phyloP scores from a whole-genome alignment of 2,113 vertebrate genomes.

The Butorides virescens region DNA sequence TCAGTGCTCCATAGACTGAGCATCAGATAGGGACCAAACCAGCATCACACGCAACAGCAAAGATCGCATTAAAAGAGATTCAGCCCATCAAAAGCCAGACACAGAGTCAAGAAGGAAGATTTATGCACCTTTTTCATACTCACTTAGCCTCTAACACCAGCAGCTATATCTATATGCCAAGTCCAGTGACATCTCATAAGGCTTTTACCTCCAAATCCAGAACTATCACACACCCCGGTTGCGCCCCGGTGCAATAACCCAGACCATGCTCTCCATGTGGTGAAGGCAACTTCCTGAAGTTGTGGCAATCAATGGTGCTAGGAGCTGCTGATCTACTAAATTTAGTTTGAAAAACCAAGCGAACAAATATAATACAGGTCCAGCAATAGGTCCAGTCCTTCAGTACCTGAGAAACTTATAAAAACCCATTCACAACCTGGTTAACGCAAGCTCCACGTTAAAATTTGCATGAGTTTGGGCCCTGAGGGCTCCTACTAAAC shows the following conservation, averaged over 20 bases:
- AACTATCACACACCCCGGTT: neutral
- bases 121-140: neutral
- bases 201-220: neutral
- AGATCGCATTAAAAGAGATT: accelerated
- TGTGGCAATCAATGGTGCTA: accelerated
- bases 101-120: neutral
- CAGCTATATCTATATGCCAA: neutral
- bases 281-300: neutral
- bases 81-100: neutral
- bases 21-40: neutral
- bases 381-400: neutral
- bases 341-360: neutral
- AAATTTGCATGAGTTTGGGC: neutral
- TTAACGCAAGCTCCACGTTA: accelerated
- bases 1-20: neutral
- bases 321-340: neutral
- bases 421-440: too few relatives aligned
- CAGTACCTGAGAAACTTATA: too few relatives aligned
- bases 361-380: neutral
- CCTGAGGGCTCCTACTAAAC: neutral
- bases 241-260: neutral
- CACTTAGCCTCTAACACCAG: neutral
- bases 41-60: neutral
- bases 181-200: neutral
- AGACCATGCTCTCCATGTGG: accelerated